Base-by-base conservation (phyloP, 1,140 invertebrate species). In the Lasioglossum baleicum region DNA sequence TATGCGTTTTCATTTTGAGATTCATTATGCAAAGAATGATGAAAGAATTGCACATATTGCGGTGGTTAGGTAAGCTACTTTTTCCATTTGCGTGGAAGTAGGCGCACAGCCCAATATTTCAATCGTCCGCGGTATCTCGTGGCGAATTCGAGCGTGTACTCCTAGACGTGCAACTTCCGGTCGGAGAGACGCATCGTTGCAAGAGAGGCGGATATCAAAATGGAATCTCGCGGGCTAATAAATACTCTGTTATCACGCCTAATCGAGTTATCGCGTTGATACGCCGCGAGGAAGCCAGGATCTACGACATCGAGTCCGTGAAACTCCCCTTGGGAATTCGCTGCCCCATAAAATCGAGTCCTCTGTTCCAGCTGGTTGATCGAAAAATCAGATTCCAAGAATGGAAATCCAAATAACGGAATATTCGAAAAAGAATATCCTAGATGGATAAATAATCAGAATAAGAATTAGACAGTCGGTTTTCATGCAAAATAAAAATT, bases 191-290 rank as follows among this genome's bases (percentile, higher is more conserved):
- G 48, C 42, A 56, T 73, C 42, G 35, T 22, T 15, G 60, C 44
- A 40, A 42, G 68, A n/a, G 26, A 17, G 40, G 53, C 2, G 69
- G 44, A 64, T 87, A 90, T 90, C 90, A 80, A 88, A 90, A 90
- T 90, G 88, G 89, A 88, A 91, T 90, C 90, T 91, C 87, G 79
- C 74, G 81, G 83, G 86, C 86, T 87, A 91, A 91, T 91, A 91
- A 90, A 91, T 91, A 90, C 82, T 78, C 81, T 80, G 83, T 88
- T 91, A 91, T 90, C 89, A 82, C 79, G 84, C 82, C 73, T 84
- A 80, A 84, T 87, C 88, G 86, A 82, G 80, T 87, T 83, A 83
- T 86, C 84, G 66, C 81, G 81, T 77, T 15, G 88, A 89, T 90
- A 88, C 85, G 67, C 80, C 69, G 73, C 61, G 44, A 17, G 48